phyloP scores from a whole-genome alignment of 2,113 vertebrate species.

The Alethe diademata region DNA sequence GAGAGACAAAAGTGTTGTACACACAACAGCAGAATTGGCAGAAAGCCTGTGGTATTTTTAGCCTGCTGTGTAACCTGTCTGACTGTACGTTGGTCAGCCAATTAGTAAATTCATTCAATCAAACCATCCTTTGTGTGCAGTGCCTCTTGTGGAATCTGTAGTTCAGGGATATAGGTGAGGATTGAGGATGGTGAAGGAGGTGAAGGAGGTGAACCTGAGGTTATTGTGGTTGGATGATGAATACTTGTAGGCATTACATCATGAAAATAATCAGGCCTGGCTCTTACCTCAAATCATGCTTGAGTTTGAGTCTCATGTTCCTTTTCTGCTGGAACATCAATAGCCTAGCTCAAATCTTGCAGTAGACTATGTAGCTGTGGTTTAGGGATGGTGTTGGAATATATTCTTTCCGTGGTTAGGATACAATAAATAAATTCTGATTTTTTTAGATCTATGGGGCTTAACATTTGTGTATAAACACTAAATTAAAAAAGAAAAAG shows the following conservation, averaged over 20 bases:
- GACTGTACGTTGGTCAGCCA: not conserved
- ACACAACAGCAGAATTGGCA: fast-evolving
- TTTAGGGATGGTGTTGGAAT: not conserved
- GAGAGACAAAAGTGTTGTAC: not conserved
- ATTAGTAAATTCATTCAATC: not conserved
- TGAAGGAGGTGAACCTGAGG: not conserved
- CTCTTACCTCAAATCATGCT: not conserved
- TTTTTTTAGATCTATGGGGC: not conserved
- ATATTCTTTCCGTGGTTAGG: not conserved
- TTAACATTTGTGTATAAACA: not conserved
- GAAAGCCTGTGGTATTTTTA: not conserved
- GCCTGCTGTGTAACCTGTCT: not conserved
- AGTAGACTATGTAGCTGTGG: not conserved
- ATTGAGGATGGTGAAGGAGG: not conserved
- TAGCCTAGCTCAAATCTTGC: not conserved
- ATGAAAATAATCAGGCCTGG: not conserved
- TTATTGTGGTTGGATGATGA: not conserved
- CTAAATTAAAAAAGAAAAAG: not conserved
- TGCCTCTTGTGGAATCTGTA: not conserved
- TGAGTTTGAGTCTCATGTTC: fast-evolving
- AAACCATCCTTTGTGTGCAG: not conserved
- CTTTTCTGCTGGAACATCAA: not conserved
- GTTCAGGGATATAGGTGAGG: not conserved
- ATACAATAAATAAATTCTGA: not conserved
- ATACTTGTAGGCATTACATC: not conserved